Evolutionary conservation across 2,113 vertebrate species (phyloP), one percentile per base, ranked within the genome.

Genomic region (Phyllostomus hastatus): DNA sequence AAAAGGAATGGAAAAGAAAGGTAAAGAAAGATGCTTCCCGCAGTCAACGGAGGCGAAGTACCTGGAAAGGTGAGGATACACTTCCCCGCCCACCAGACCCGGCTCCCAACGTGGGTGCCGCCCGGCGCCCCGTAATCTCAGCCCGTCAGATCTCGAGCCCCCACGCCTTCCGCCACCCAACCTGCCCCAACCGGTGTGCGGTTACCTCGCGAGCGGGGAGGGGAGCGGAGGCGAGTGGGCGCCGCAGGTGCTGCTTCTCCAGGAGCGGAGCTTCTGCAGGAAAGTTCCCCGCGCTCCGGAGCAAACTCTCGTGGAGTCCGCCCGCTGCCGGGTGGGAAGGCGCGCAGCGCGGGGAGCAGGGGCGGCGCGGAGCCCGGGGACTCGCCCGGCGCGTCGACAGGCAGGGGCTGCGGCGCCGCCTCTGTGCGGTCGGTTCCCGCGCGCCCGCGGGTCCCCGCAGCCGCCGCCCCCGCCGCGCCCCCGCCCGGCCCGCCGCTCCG

Each of bases 261-360:
- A 0, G 59, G 50, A 35, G 95, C 78, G 7, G 33, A 54, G 66
- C 87, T 64, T n/a, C 26, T 10, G 76, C 48, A 16, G 70, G 75
- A 96, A 98, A 98, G 86, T 97, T 97, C 75, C 70, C 91, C 41
- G 57, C 43, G 89, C 91, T 90, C 87, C 64, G 5, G 70, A 57
- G 90, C 91, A 87, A 96, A 96, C 95, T 95, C 96, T 66, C 43
- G 72, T 0, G 67, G 20, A 75, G n/a, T 22, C 72, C 64, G 52
- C 26, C n/a, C 14, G 48, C 57, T 22, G 26, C 46, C 3, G 6
- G 14, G 19, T 38, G 72, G 43, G 57, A 11, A 10, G 43, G 11
- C 17, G 76, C 48, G 54, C 28, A 0, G 64, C 28, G n/a, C 52
- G 6, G 0, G 48, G 31, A 17, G 90, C 70, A 1, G 33, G 26